phyloP scores from a whole-genome alignment of 1,140 invertebrate species.

The Lutraria rhynchaena region DNA sequence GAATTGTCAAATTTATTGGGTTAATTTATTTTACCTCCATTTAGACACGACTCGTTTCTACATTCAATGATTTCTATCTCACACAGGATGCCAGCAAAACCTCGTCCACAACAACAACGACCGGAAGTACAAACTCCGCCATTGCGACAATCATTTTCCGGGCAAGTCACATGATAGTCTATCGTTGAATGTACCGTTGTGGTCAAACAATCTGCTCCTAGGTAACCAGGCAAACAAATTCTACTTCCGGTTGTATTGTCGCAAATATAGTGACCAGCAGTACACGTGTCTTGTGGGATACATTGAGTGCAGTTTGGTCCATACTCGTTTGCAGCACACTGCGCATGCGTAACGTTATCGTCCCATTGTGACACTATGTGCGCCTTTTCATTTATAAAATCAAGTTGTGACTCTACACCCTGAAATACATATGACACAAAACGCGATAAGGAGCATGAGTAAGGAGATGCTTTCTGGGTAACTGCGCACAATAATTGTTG shows the following conservation, averaged over 20 bases:
- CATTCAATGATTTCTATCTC: constrained; percentile 51
- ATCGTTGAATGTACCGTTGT: neutral
- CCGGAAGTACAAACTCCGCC: constrained; percentile 43
- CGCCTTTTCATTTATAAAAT: too few species aligned
- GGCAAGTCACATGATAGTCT: constrained; percentile 24
- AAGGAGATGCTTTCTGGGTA: too few species aligned
- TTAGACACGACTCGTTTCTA: constrained; percentile 24
- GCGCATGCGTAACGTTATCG: neutral
- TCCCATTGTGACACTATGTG: too few species aligned
- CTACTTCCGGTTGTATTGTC: constrained; percentile 16
- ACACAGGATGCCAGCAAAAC: constrained; percentile 30
- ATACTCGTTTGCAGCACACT: constrained; percentile 27
- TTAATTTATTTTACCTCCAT: constrained; percentile 35
- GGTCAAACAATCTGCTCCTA: neutral
- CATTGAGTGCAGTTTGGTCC: constrained; percentile 42
- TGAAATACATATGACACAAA: too few species aligned
- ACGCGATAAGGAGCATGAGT: too few species aligned
- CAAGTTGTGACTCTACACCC: too few species aligned
- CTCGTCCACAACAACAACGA: constrained; percentile 23
- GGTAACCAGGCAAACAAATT: constrained; percentile 25
- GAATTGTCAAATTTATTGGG: neutral
- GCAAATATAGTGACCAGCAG: constrained; percentile 30
- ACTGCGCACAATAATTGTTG: too few species aligned
- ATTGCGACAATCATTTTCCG: constrained; percentile 42
- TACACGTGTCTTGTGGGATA: constrained; percentile 24